phyloP scores from a whole-genome alignment of 2,888 invertebrate species.

The Drymonia ruficornis region DNA sequence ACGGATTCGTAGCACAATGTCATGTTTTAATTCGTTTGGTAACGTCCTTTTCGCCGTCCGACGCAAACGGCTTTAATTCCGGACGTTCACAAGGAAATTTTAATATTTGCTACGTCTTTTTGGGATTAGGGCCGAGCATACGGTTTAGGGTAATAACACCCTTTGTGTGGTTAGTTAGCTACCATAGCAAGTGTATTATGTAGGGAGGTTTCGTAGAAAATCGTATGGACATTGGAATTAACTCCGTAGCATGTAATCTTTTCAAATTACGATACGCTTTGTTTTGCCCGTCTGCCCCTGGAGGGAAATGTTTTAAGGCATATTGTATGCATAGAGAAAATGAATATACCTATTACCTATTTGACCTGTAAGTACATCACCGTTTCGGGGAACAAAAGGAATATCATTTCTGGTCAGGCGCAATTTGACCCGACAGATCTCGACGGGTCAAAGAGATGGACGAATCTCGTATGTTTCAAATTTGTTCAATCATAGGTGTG shows the following conservation, averaged over 20 bases:
- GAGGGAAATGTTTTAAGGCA: no score
- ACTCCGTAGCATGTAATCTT: not conserved
- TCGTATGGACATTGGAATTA: not conserved
- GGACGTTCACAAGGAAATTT: conserved; percentile 28
- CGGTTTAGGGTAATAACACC: conserved; percentile 17
- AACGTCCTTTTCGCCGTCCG: conserved; percentile 19
- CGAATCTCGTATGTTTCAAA: no score
- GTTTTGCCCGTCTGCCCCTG: no score
- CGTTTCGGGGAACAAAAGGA: no score
- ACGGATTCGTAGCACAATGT: not conserved
- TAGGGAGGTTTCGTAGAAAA: not conserved
- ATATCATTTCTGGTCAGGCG: no score
- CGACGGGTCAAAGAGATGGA: no score
- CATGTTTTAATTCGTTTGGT: not conserved
- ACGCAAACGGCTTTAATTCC: conserved; percentile 22
- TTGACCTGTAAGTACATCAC: no score
- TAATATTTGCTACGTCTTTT: conserved; percentile 38
- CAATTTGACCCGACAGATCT: no score
- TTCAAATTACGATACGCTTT: no score
- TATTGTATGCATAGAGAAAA: no score
- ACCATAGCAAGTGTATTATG: not conserved
- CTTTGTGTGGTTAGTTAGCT: conserved; percentile 13
- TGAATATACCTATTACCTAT: no score
- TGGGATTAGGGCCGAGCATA: conserved; percentile 29
- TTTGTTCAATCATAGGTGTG: no score